phyloP scores from a whole-genome alignment of 2,888 invertebrate species.

The Philereme vetulata region DNA sequence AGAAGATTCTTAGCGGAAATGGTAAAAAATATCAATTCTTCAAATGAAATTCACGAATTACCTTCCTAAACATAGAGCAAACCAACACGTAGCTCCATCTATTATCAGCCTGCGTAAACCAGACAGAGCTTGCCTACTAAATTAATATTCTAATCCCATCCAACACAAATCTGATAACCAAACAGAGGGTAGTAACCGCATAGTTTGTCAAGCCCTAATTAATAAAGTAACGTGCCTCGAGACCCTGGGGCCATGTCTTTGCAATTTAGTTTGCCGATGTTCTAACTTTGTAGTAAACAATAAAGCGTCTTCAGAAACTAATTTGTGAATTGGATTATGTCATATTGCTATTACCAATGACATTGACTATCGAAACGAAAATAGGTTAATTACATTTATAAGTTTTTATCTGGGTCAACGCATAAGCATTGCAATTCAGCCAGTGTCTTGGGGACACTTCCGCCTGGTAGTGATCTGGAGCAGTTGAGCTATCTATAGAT shows the following conservation, averaged over 20 bases:
- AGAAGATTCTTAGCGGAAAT: no score
- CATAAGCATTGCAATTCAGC: no score
- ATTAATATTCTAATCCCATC: conserved; percentile 23
- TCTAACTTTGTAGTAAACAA: conserved; percentile 6
- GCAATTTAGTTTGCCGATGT: conserved; percentile 16
- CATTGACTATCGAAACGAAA: no score
- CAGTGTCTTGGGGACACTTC: no score
- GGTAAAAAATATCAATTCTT: no score
- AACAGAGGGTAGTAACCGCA: conserved; percentile 40
- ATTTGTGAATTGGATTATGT: neutral
- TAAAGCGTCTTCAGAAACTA: conserved; percentile 3
- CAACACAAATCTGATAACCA: conserved; percentile 36
- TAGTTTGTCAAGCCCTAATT: conserved; percentile 45
- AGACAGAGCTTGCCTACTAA: conserved; percentile 13
- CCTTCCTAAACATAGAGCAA: neutral
- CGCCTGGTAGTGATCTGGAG: no score
- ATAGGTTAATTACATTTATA: no score
- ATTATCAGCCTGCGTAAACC: conserved; percentile 19
- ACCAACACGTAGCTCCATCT: conserved; percentile 23
- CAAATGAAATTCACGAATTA: neutral
- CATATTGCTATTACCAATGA: no score
- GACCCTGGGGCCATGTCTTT: conserved; percentile 23
- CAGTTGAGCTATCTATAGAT: no score
- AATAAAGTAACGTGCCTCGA: conserved; percentile 39
- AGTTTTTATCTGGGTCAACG: no score